Conservation (phyloP, 1,140 invertebrate species). For the Anastrepha ludens region DNA sequence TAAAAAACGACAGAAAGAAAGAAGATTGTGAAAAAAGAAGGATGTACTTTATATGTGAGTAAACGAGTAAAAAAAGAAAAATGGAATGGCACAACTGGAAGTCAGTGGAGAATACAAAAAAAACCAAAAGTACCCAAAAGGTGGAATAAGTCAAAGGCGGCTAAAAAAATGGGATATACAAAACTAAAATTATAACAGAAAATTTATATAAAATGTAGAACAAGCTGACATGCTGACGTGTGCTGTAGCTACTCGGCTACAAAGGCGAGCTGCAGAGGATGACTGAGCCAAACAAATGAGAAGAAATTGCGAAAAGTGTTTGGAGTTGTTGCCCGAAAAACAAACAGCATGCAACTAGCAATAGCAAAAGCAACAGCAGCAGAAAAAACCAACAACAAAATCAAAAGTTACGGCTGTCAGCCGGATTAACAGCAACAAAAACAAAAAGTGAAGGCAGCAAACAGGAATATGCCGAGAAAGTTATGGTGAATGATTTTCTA, state of each 20-base stretch:
- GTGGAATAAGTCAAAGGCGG: not conserved
- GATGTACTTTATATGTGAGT: not conserved
- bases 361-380: not conserved
- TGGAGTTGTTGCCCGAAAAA: not conserved
- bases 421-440: not conserved
- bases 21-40: not conserved
- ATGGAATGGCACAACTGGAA: not conserved
- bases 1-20: conserved; percentile 25
- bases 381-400: not conserved
- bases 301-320: conserved; percentile 22
- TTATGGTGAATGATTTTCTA: not conserved
- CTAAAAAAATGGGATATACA: not conserved
- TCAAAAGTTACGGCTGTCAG: not conserved
- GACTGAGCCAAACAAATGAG: not conserved
- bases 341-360: not conserved
- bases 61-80: not conserved
- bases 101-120: conserved; percentile 1
- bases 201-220: conserved; percentile 45
- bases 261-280: not conserved
- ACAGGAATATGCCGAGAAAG: not conserved
- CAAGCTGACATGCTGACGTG: conserved; percentile 4
- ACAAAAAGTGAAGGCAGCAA: not conserved
- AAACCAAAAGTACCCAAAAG: not conserved
- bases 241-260: not conserved
- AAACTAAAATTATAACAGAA: not conserved